Evolutionary conservation across 2,113 vertebrate species (phyloP).

Genomic region (Dipodomys spectabilis): DNA sequence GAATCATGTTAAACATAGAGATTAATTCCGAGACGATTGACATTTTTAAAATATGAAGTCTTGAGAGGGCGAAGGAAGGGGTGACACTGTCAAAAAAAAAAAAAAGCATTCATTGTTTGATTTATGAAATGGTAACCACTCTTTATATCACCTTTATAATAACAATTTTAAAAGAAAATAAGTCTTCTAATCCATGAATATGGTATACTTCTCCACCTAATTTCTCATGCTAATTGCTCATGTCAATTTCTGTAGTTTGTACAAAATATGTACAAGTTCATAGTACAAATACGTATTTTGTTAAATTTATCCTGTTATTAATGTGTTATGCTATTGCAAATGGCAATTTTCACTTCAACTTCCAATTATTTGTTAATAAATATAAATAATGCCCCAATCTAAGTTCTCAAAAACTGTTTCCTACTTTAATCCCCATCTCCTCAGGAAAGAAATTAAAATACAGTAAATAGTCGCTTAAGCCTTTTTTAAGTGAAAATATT

Average conservation of each 20-base stretch:
- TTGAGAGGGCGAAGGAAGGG: no score
- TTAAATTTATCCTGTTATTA: conserved; percentile 4
- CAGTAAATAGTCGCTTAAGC: neutral
- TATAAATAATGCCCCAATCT: neutral
- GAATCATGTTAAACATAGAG: neutral
- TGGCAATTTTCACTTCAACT: conserved; percentile 43
- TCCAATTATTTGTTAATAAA: neutral
- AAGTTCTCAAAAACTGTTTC: neutral
- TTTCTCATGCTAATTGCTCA: neutral
- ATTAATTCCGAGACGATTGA: neutral
- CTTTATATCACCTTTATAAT: no score
- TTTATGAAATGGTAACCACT: no score
- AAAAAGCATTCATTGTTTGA: no score
- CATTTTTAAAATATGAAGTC: conserved; percentile 21
- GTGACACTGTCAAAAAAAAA: no score
- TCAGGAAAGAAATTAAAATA: conserved; percentile 6
- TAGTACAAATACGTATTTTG: neutral
- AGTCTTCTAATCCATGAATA: conserved; percentile 33
- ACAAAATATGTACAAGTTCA: no score
- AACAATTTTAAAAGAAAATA: no score
- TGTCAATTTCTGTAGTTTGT: neutral
- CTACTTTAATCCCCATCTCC: neutral
- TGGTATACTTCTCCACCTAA: neutral
- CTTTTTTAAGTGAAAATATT: conserved; percentile 37
- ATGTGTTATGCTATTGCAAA: neutral